Evolutionary conservation across 2,113 vertebrate species (phyloP), one percentile per base, ranked within the genome.

Genomic region (Leptocoma aspasia): DNA sequence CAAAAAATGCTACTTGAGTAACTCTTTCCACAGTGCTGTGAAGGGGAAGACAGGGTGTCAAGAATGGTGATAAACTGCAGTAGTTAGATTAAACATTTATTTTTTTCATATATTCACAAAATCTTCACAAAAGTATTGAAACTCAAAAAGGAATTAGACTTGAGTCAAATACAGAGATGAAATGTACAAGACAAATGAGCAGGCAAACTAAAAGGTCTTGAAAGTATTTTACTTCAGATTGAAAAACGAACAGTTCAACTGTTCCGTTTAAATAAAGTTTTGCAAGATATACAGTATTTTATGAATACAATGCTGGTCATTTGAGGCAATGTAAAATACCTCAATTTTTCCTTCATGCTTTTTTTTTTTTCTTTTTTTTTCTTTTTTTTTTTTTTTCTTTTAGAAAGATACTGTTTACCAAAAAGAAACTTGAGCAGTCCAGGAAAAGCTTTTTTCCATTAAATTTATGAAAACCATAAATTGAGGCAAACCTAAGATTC

Each of bases 401-500:
- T 98, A 98, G 97, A 98, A 98, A 98, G 95, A 97, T 98, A 98
- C 85, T 98, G 97, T 98, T 98, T 98, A 98, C 98, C 97, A 98
- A 98, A 98, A 98, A 98, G 97, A 98, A 98, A 98, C 97, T 94
- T 97, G 97, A 98, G 97, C 97, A 98, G 94, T 98, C 91, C 97
- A 97, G 98, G 98, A 98, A 98, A 98, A 98, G 97, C 98, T 97
- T 98, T 97, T 98, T 98, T 96, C 97, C 98, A 98, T 97, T 98
- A 98, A 95, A 98, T 98, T 98, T 98, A 98, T 98, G 98, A 98
- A 98, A 98, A 98, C 97, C 97, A 98, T 96, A 97, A 98, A 97
- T 97, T 97, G 96, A 97, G 97, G 96, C 97, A 97, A 98, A 98
- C 96, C 97, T 98, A 98, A 98, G 98, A 98, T 98, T 98, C 97